Base-by-base conservation (phyloP, 2,888 invertebrate species). In the Drepanosiphum platanoidis region DNA sequence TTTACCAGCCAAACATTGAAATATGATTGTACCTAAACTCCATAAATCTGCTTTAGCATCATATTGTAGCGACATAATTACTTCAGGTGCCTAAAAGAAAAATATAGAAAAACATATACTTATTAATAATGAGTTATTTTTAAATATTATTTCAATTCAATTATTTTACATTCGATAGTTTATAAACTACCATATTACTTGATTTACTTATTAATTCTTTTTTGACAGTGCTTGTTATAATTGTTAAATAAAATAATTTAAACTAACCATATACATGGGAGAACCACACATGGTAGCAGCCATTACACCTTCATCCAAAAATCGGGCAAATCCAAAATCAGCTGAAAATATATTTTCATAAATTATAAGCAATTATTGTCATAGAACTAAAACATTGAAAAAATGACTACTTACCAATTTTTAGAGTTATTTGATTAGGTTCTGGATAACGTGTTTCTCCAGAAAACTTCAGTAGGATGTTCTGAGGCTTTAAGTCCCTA, bases 1-100 rank as follows among this genome's bases (percentile, higher is more conserved):
- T 91, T 97, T 97, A 87, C 99, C 98, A 39, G 98, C 98, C 87
- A 99, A 92, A 91, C 99, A 99, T 91, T 98, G 98, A 91, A 96
- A 98, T 86, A 99, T 96, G 88, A 99, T 99, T 30, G 99, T 99
- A 83, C 99, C 99, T 88, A 99, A 92, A 88, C 98, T 98, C 99
- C 99, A 99, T 86, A 99, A 92, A 91, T 99, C 99, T 15, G 99
- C 99, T 92, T 99, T 99, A 83, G 98, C 98, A 90, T 98, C 98
- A 90, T 99, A 99, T 89, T 98, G 97, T 87, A 97, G 91, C 3
- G 98, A 98, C 98, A 99, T 99, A 89, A 99, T 99, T 83, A 99
- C 98, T 92, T 99, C 98, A 0, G 98, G 98, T 58, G 98, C 98
- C 96, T 95, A 90, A 78, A 90, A 89, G 86, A 32, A 82, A 78